These are phyloP conservation scores for Silurus asotus DNA, from an alignment of 2,113 vertebrate genomes.

Conservation along the genomic window DNA sequence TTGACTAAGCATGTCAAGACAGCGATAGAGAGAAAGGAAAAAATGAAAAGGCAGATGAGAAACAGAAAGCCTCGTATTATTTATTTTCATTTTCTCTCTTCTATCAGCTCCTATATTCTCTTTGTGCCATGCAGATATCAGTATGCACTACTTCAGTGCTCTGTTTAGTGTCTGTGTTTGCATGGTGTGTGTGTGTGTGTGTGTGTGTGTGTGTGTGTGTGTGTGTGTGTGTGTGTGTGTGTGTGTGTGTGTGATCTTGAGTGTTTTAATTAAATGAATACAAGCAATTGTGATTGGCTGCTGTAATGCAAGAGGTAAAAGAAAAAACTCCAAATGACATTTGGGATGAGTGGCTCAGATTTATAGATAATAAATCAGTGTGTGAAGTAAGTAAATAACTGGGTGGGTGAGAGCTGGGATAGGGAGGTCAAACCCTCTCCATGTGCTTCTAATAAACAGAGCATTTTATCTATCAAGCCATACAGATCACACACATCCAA, in stretches of 20 bases:
- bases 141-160: constrained; percentile 26
- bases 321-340: neutral
- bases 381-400: neutral
- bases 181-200: neutral
- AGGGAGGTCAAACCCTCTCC: constrained; percentile 14
- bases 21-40: neutral
- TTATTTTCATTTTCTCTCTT: neutral
- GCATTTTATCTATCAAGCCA: neutral
- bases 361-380: constrained; percentile 19
- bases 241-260: neutral
- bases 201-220: constrained; percentile 12
- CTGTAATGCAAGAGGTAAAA: constrained; percentile 29
- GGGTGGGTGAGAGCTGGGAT: neutral
- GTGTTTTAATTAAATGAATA: neutral
- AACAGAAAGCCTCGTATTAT: constrained; percentile 24
- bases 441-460: constrained; percentile 18
- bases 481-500: constrained; percentile 34
- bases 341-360: constrained; percentile 17
- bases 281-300: constrained; percentile 14
- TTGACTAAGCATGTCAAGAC: neutral
- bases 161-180: neutral
- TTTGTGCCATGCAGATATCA: constrained; percentile 24
- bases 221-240: constrained; percentile 22
- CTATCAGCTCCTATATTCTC: constrained; percentile 17
- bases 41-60: neutral